Percentiles rank a stretch among this genome's conserved stretches.
These are phyloP conservation scores for Helicolenus hilgendorfi DNA, from an alignment of 2,797 vertebrate species.

Conservation along the genomic window DNA sequence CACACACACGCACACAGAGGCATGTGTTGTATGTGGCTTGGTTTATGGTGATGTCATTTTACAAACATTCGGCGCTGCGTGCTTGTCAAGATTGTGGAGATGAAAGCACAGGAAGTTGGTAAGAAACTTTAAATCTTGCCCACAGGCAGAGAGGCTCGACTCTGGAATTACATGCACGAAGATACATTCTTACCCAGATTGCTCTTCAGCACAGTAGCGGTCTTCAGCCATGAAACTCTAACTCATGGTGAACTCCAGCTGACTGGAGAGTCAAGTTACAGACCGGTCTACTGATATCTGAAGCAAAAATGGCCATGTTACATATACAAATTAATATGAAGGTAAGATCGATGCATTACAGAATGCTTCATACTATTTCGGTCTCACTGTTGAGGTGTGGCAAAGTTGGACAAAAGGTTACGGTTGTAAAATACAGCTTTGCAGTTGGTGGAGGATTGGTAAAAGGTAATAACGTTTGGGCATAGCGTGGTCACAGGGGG, in stretches of 20 bases:
- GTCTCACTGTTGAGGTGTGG: background rate
- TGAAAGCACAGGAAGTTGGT: constrained; percentile 55
- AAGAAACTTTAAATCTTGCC: constrained; percentile 30
- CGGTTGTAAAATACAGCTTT: background rate
- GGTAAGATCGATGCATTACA: background rate
- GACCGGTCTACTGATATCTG: background rate
- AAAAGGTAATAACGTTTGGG: background rate
- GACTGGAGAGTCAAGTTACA: constrained; percentile 40
- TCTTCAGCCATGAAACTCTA: constrained; percentile 14
- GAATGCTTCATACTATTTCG: background rate
- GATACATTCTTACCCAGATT: constrained; percentile 11
- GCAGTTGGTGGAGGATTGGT: background rate
- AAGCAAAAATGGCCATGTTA: constrained; percentile 28
- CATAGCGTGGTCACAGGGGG: background rate
- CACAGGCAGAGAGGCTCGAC: constrained; percentile 1
- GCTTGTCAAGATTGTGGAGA: constrained; percentile 49
- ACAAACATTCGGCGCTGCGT: constrained; percentile 38
- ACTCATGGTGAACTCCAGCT: constrained; percentile 41
- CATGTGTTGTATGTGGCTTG: constrained; percentile 26
- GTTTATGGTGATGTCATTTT: constrained; percentile 61
- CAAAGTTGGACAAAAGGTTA: background rate
- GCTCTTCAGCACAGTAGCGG: constrained; percentile 8
- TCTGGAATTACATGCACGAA: constrained; percentile 11
- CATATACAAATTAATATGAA: background rate
- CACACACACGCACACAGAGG: background rate